Conservation (phyloP, 2,888 invertebrate species). For the Polyploca ridens region DNA sequence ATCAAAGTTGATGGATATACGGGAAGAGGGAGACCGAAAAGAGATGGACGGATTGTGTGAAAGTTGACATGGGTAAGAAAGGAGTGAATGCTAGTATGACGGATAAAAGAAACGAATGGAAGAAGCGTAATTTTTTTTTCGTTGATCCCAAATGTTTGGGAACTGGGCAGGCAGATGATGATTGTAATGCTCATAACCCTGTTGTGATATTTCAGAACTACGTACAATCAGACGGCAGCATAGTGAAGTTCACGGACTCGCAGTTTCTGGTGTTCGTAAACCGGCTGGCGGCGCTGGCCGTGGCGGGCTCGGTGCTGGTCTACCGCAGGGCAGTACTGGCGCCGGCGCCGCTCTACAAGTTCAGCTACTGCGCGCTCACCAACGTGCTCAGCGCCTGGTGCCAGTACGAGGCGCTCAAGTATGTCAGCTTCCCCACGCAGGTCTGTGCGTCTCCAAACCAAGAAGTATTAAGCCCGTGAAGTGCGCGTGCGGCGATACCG, state of each 20-base stretch:
- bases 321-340: conserved; percentile 86
- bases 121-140: too few relatives aligned
- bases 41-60: too few relatives aligned
- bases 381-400: conserved; percentile 99
- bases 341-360: conserved; percentile 95
- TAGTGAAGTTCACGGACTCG: conserved; percentile 93
- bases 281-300: conserved; percentile 92
- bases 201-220: conserved; percentile 83
- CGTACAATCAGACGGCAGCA: conserved; percentile 85
- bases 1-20: too few relatives aligned
- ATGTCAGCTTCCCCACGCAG: conserved; percentile 99
- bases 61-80: too few relatives aligned
- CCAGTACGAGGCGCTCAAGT: conserved; percentile 99
- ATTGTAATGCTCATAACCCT: too few relatives aligned
- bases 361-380: conserved; percentile 97
- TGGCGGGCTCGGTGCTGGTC: conserved; percentile 80
- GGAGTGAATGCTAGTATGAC: too few relatives aligned
- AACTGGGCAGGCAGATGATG: too few relatives aligned
- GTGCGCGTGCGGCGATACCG: too few relatives aligned
- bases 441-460: conserved; percentile 68
- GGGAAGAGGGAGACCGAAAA: too few relatives aligned
- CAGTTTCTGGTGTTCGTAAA: conserved; percentile 99
- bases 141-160: too few relatives aligned
- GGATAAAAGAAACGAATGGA: too few relatives aligned
- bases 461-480: too few relatives aligned